Conservation (phyloP, 2,797 vertebrate genomes). For the Enoplosus armatus region DNA sequence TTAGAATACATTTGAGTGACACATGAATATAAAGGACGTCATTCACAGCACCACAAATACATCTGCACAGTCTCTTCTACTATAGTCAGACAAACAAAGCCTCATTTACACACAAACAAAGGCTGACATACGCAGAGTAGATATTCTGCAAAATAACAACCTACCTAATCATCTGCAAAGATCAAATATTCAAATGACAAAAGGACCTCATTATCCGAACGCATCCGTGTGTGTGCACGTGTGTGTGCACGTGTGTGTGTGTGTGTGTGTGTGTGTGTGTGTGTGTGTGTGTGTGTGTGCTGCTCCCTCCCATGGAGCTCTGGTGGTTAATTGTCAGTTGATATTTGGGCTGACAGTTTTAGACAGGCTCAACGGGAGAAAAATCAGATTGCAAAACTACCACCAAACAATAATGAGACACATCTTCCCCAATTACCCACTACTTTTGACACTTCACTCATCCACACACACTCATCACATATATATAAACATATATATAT, state of each 20-base stretch:
- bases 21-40: slow-evolving; percentile 33
- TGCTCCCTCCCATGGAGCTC: slow-evolving; percentile 55
- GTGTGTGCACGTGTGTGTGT: slow-evolving; percentile 47
- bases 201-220: slow-evolving; percentile 83
- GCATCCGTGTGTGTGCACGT: slow-evolving; percentile 46
- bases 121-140: slow-evolving; percentile 56
- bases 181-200: slow-evolving; percentile 87
- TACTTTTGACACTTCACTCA: slow-evolving; percentile 69
- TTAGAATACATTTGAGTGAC: slow-evolving; percentile 32
- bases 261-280: slow-evolving; percentile 12
- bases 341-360: slow-evolving; percentile 79
- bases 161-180: slow-evolving; percentile 81
- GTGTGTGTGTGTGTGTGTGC: slow-evolving; percentile 14
- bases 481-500: no score
- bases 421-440: slow-evolving; percentile 70
- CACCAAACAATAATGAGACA: slow-evolving; percentile 76
- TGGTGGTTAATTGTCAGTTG: slow-evolving; percentile 82
- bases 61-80: slow-evolving; percentile 44
- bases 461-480: slow-evolving; percentile 9
- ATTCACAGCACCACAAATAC: slow-evolving; percentile 49
- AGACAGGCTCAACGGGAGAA: slow-evolving; percentile 72
- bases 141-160: slow-evolving; percentile 73
- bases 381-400: slow-evolving; percentile 75
- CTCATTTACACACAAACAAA: slow-evolving; percentile 80
- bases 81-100: slow-evolving; percentile 61